A percentile compares a stretch with the other conserved stretches of the same genome.
phyloP scores from a whole-genome alignment of 2,113 vertebrate species.

The Campylomormyrus tamandua region DNA sequence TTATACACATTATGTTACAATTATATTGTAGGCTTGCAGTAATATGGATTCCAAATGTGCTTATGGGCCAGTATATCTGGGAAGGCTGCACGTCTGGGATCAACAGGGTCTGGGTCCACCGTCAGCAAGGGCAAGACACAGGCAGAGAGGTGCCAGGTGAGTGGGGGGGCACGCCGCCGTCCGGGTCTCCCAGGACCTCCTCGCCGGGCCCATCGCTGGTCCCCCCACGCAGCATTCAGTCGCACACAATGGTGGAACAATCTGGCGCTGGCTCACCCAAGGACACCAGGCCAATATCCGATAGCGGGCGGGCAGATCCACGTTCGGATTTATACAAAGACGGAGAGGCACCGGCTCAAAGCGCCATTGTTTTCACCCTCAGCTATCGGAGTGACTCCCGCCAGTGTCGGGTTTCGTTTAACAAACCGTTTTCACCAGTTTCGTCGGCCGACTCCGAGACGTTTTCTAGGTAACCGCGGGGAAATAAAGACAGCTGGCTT shows the following conservation, averaged over 20 bases:
- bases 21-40: neutral
- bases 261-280: neutral
- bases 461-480: neutral
- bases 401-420: neutral
- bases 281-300: neutral
- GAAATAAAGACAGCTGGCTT: neutral
- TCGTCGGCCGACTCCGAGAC: neutral
- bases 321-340: neutral
- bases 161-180: neutral
- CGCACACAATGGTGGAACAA: neutral
- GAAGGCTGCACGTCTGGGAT: neutral
- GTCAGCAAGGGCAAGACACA: neutral
- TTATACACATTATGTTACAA: neutral
- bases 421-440: neutral
- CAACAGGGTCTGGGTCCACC: neutral
- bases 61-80: neutral
- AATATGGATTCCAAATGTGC: neutral
- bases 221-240: neutral
- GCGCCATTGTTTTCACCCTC: neutral
- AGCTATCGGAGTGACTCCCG: neutral
- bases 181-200: neutral
- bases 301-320: neutral
- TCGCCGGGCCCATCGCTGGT: neutral
- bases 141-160: neutral
- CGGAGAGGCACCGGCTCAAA: neutral